phyloP scores from a whole-genome alignment of 1,140 invertebrate genomes.

The Potamilus streckersoni region DNA sequence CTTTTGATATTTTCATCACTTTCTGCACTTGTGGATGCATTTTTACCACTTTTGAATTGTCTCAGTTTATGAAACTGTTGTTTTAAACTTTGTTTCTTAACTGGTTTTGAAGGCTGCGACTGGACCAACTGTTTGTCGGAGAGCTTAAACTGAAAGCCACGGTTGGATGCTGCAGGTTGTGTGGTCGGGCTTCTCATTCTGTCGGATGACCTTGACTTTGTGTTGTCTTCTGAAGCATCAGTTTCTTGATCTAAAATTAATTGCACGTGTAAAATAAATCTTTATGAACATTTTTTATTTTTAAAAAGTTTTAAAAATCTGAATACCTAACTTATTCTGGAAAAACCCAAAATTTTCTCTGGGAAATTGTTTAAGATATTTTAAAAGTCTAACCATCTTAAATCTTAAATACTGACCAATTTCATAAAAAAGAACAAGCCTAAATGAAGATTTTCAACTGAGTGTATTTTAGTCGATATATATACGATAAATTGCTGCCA shows the following conservation, averaged over 20 bases:
- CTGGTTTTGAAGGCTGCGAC: neutral
- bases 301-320: neutral
- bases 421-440: too few relatives aligned
- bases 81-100: neutral
- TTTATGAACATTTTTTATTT: conserved; percentile 2
- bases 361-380: too few relatives aligned
- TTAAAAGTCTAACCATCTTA: too few relatives aligned
- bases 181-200: neutral
- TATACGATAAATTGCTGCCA: too few relatives aligned
- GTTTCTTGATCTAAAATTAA: neutral
- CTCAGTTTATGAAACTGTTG: conserved; percentile 4
- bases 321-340: neutral
- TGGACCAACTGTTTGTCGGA: neutral
- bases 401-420: too few relatives aligned
- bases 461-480: too few relatives aligned
- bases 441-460: too few relatives aligned
- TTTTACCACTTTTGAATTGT: conserved; percentile 4
- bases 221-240: neutral
- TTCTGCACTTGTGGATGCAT: neutral
- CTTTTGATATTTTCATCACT: neutral
- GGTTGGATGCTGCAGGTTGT: neutral
- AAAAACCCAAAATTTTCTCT: too few relatives aligned
- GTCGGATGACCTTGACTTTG: neutral
- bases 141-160: neutral
- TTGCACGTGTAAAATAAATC: neutral